These are phyloP conservation scores for Epizoanthus rinbou DNA, from an alignment of 92 coral and sea anemone genomes.

Conservation along the genomic window DNA sequence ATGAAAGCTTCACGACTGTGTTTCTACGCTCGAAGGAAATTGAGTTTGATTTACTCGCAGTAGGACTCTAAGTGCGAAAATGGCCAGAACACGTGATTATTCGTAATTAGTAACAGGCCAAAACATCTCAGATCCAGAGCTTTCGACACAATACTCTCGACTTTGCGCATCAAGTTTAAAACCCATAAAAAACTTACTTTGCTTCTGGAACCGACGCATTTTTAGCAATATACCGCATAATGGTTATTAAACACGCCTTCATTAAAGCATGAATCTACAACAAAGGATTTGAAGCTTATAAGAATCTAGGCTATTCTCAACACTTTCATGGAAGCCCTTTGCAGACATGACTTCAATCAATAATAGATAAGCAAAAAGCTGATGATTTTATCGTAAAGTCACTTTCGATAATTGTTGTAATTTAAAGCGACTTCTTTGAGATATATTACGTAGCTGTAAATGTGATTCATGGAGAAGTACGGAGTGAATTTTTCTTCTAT, in stretches of 20 bases:
- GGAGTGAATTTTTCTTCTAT: too few species aligned
- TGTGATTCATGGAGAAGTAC: neutral
- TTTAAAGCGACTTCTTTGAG: conserved; percentile 2
- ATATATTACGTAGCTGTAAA: neutral
- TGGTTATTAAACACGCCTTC: neutral
- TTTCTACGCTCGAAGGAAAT: neutral
- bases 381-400: conserved; percentile 6
- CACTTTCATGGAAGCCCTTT: neutral
- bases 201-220: too few species aligned
- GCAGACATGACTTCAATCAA: conserved; percentile 16
- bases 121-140: neutral
- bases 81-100: neutral
- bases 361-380: neutral
- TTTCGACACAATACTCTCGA: neutral
- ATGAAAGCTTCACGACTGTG: neutral
- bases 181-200: too few species aligned
- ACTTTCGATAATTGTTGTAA: neutral
- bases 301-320: neutral
- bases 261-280: neutral
- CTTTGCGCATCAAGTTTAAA: too few species aligned
- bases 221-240: neutral
- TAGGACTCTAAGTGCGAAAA: neutral
- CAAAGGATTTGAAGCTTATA: neutral
- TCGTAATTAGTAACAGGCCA: neutral
- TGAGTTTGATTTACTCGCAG: neutral